A percentile compares a stretch with the other conserved stretches of the same genome.
phyloP scores from a whole-genome alignment of 2,888 invertebrate genomes.

The Conchocele bisecta region DNA sequence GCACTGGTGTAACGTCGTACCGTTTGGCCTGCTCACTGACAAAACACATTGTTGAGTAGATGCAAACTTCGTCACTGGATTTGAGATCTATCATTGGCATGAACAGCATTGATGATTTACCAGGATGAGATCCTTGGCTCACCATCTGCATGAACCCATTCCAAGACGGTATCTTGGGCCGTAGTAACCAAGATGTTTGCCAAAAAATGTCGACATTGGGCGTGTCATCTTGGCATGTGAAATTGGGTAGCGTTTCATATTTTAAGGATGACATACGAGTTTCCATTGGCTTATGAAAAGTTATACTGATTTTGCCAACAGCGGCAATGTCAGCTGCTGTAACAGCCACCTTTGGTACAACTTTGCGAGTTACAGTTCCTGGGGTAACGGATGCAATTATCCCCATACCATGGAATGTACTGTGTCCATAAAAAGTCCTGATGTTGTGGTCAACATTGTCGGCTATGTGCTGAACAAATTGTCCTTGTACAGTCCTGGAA shows the following conservation, averaged over 20 bases:
- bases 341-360: slow-evolving; percentile 26
- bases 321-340: slow-evolving; percentile 18
- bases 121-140: slow-evolving; percentile 39
- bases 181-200: slow-evolving; percentile 13
- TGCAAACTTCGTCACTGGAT: slow-evolving; percentile 43
- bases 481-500: slow-evolving; percentile 18
- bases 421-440: slow-evolving; percentile 59
- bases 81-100: slow-evolving; percentile 57
- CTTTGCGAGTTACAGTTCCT: neutral
- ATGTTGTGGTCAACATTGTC: slow-evolving; percentile 70
- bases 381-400: slow-evolving; percentile 65
- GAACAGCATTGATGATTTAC: slow-evolving; percentile 42
- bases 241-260: neutral
- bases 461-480: slow-evolving; percentile 59
- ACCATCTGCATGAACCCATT: slow-evolving; percentile 20
- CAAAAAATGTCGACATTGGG: slow-evolving; percentile 11
- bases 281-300: slow-evolving; percentile 13
- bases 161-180: slow-evolving; percentile 5
- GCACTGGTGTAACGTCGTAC: slow-evolving; percentile 28
- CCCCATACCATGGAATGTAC: slow-evolving; percentile 69
- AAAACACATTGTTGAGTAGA: slow-evolving; percentile 41
- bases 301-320: slow-evolving; percentile 35
- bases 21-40: slow-evolving; percentile 21
- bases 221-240: neutral
- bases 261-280: neutral